Conservation (phyloP, 2,113 vertebrate genomes). For the Anhinga rufa region DNA sequence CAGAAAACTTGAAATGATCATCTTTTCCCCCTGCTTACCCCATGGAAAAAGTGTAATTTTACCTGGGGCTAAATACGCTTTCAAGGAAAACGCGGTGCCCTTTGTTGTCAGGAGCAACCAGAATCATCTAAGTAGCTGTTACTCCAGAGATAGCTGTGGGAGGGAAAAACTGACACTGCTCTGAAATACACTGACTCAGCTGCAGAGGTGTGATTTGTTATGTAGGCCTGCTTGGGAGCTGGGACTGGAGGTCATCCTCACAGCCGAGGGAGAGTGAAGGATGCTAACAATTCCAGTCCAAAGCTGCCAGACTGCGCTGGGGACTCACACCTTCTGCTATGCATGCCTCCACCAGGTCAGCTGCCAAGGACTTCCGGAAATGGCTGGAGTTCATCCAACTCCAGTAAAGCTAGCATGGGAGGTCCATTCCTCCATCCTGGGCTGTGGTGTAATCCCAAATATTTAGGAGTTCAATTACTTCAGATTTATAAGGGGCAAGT, state of each 20-base stretch:
- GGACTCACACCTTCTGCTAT: not conserved
- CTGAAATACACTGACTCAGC: not conserved
- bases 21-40: not conserved
- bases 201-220: not conserved
- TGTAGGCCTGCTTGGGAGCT: not conserved
- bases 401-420: not conserved
- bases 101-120: slow-evolving; percentile 44
- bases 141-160: not conserved
- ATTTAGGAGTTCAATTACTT: not conserved
- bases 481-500: not conserved
- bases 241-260: not conserved
- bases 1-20: slow-evolving; percentile 38
- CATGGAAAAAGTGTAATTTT: slow-evolving; percentile 37
- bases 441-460: not conserved
- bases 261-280: not conserved
- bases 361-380: not conserved
- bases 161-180: not conserved
- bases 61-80: not conserved
- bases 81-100: not conserved
- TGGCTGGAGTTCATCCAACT: not conserved
- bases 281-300: not conserved
- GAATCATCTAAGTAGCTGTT: not conserved
- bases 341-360: not conserved
- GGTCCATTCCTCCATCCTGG: not conserved
- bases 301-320: not conserved